phyloP scores from a whole-genome alignment of 1,140 invertebrate genomes.

The Trichonephila clavipes region DNA sequence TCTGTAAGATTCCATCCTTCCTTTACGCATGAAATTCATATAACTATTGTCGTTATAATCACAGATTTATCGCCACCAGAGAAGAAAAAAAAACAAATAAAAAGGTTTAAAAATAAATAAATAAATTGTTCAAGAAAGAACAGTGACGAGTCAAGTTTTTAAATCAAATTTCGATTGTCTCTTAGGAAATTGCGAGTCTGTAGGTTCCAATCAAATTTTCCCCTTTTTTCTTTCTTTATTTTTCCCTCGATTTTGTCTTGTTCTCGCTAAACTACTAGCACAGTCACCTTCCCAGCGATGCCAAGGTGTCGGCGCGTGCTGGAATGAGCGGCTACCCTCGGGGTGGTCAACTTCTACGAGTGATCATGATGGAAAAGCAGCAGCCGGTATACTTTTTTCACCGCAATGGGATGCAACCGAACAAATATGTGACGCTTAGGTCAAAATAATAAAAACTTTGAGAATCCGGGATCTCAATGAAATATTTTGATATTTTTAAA shows the following conservation, averaged over 20 bases:
- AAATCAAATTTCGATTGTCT: too few relatives aligned
- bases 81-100: too few relatives aligned
- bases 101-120: too few relatives aligned
- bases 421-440: neutral
- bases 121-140: too few relatives aligned
- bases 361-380: neutral
- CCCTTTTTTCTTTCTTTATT: too few relatives aligned
- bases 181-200: too few relatives aligned
- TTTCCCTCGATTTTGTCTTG: neutral
- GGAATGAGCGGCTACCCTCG: slow-evolving; percentile 25
- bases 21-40: too few relatives aligned
- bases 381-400: neutral
- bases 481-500: neutral
- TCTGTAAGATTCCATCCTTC: too few relatives aligned
- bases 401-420: neutral
- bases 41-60: too few relatives aligned
- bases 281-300: neutral
- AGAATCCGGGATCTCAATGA: neutral
- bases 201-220: too few relatives aligned
- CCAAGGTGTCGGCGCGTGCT: slow-evolving; percentile 12
- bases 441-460: neutral
- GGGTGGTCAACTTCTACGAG: slow-evolving; percentile 17
- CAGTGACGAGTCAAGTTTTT: too few relatives aligned
- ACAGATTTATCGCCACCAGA: too few relatives aligned
- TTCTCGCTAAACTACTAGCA: slow-evolving; percentile 39